Evolutionary conservation across 2,888 invertebrate species (phyloP), one percentile per base, ranked within the genome.

Genomic region (Cryptocheilus praepositus): DNA sequence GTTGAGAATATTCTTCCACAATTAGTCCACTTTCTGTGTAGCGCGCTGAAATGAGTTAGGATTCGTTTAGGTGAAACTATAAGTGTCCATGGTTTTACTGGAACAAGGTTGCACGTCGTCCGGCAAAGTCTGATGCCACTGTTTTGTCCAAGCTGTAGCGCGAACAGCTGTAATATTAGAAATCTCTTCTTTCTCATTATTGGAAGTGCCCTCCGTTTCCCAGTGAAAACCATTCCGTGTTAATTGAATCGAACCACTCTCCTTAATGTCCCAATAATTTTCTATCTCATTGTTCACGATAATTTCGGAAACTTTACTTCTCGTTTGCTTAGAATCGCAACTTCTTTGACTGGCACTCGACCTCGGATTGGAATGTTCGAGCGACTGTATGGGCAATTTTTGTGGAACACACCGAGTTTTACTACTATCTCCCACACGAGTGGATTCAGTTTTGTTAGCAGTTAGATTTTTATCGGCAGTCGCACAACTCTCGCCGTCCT

Each of bases 41-140:
- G 36, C 60, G 22, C 61, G 22, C 49, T 63, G 46, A 61, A 52
- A 46, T 44, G 49, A 71, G 65, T 71, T 56, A 54, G 52, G 70
- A 67, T 68, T 57, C 65, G 61, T 77, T 83, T 80, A 88, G 73
- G 86, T 83, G 67, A 88, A 87, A 60, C 83, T 83, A 64, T 87
- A 86, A 60, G 88, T 86, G 65, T 88, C 88, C 46, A 86, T 81
- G 19, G 86, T 85, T 79, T 87, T 88, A 69, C 88, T 88, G 58
- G 88, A 86, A 67, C 88, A 88, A 56, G 88, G 88, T 73, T 88
- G 88, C 65, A 86, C 86, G 70, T 88, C 85, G 66, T 87, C 87
- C 28, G 85, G 85, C 63, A 83, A 84, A 61, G 83, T 81, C 62
- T 83, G 82, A 36, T 36, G 36, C 83, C 86, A 87, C 52, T 87